These are phyloP conservation scores for Hippocampus abdominalis DNA, from an alignment of 2,113 vertebrate species.

Conservation along the genomic window DNA sequence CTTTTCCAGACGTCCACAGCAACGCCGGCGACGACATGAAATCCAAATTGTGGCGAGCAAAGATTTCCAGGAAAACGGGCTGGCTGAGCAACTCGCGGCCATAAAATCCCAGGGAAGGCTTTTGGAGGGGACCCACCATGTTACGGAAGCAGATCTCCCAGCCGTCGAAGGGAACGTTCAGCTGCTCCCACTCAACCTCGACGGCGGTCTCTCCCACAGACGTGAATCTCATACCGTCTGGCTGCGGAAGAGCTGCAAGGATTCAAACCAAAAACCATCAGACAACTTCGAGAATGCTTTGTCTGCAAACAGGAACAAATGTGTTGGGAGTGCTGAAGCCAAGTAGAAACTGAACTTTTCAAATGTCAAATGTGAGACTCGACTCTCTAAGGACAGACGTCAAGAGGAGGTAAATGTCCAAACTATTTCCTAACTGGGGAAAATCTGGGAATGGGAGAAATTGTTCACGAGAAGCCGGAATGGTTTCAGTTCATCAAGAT, in stretches of 20 bases:
- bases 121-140: constrained; percentile 71
- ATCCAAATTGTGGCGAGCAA: constrained; percentile 38
- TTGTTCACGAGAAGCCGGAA: too few relatives aligned
- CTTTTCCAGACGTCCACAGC: constrained; percentile 41
- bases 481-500: too few relatives aligned
- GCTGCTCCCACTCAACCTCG: constrained; percentile 89
- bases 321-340: neutral
- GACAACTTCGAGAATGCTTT: neutral
- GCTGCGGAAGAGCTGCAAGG: constrained; percentile 81
- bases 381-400: too few relatives aligned
- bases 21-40: constrained; percentile 32
- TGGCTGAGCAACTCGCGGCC: constrained; percentile 14
- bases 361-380: neutral
- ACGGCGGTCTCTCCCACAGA: constrained; percentile 87
- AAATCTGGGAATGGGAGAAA: too few relatives aligned
- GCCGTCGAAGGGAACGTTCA: constrained; percentile 84
- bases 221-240: constrained; percentile 88
- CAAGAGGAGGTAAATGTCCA: too few relatives aligned
- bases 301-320: neutral
- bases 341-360: neutral
- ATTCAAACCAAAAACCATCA: constrained; percentile 17
- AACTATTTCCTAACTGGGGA: too few relatives aligned
- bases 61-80: constrained; percentile 31
- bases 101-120: constrained; percentile 17
- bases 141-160: constrained; percentile 91